These are phyloP conservation scores for Limenitis camilla DNA, from an alignment of 2,888 invertebrate genomes.

Conservation along the genomic window DNA sequence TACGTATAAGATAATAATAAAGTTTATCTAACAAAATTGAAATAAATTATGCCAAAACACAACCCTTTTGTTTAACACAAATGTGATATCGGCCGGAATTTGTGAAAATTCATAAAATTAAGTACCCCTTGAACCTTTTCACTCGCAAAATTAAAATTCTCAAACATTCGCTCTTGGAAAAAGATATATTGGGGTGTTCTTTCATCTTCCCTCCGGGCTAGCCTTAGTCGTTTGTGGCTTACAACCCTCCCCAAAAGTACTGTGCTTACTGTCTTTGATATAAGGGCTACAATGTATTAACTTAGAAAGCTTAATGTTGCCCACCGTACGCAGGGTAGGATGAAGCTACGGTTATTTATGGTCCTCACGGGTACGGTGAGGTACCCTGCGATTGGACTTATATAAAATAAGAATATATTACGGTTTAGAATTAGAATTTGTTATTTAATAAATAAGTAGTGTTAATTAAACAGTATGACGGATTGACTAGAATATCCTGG, in stretches of 20 bases:
- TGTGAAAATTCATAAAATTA: slow-evolving; percentile 26
- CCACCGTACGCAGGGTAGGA: slow-evolving; percentile 29
- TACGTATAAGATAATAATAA: neutral
- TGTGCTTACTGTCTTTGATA: neutral
- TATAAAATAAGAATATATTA: slow-evolving; percentile 36
- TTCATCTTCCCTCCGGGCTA: slow-evolving; percentile 66
- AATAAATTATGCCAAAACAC: slow-evolving; percentile 1
- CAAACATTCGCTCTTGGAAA: slow-evolving; percentile 69
- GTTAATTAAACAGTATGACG: neutral
- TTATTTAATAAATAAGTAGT: no score
- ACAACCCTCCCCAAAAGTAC: slow-evolving; percentile 29
- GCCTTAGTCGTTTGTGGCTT: slow-evolving; percentile 67
- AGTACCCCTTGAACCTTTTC: slow-evolving; percentile 31
- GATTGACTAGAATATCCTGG: no score
- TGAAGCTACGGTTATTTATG: slow-evolving; percentile 69
- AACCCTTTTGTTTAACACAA: slow-evolving; percentile 15
- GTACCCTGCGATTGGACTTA: slow-evolving; percentile 67
- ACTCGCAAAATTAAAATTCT: slow-evolving; percentile 69
- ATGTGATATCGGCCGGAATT: slow-evolving; percentile 20
- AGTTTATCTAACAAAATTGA: neutral
- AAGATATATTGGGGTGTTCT: slow-evolving; percentile 70
- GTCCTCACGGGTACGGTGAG: slow-evolving; percentile 68
- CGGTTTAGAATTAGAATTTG: slow-evolving; percentile 2
- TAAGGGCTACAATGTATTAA: slow-evolving; percentile 11
- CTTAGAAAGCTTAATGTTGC: neutral